These are phyloP conservation scores for Axis porcinus DNA, from an alignment of 2,113 vertebrate genomes.

Conservation along the genomic window DNA sequence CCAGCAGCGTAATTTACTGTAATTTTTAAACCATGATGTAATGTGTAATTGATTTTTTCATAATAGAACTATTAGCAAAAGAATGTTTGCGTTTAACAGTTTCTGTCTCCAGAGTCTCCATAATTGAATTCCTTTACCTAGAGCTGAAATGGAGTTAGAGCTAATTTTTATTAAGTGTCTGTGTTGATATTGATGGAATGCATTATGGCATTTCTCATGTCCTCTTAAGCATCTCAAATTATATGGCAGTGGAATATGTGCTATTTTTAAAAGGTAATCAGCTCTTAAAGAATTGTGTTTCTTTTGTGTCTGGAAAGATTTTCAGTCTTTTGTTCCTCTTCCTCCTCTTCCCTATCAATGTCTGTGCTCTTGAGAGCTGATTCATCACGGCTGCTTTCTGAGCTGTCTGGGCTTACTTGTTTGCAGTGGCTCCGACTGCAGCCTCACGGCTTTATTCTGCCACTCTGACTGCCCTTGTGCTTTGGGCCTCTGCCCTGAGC, in stretches of 20 bases:
- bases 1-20: constrained; percentile 62
- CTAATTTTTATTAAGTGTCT: constrained; percentile 5
- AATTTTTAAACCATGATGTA: constrained; percentile 68
- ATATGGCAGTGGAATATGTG: not conserved
- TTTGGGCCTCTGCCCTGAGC: not conserved
- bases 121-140: not conserved
- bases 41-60: constrained; percentile 58
- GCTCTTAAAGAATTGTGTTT: not conserved
- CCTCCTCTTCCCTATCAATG: not conserved
- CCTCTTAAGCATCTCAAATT: constrained; percentile 1
- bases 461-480: not conserved
- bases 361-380: not conserved
- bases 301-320: not conserved
- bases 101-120: not conserved
- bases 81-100: constrained; percentile 1
- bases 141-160: not conserved
- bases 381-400: not conserved
- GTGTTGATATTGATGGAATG: not conserved
- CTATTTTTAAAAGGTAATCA: not conserved
- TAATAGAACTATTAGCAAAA: constrained; percentile 42
- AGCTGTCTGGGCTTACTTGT: not conserved
- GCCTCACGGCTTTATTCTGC: not conserved
- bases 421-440: not conserved
- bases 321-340: not conserved
- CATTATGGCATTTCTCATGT: not conserved